phyloP scores from a whole-genome alignment of 2,113 vertebrate species.

The Xenus cinereus region DNA sequence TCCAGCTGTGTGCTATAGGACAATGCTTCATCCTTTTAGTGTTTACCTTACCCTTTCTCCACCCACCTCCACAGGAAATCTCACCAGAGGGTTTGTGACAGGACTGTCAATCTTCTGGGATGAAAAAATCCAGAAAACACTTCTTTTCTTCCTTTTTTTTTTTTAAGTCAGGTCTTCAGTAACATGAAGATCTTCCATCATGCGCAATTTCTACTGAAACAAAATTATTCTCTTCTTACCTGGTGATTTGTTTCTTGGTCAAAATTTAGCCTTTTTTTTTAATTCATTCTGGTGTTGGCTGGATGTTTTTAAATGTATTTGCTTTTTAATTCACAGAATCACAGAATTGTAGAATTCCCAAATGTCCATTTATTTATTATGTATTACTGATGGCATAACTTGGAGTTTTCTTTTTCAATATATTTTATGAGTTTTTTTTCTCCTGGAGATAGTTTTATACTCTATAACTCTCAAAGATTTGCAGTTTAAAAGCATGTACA shows the following conservation, averaged over 20 bases:
- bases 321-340: not conserved
- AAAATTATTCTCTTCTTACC: not conserved
- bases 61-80: slow-evolving; percentile 1
- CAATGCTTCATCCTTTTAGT: not conserved
- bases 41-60: slow-evolving; percentile 8
- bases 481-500: not conserved
- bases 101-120: not conserved
- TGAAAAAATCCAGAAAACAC: not conserved
- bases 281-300: not conserved
- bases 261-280: not conserved
- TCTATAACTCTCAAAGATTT: not conserved
- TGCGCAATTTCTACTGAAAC: not conserved
- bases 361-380: not conserved
- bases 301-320: not conserved
- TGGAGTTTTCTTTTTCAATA: not conserved
- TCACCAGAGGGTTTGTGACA: not conserved
- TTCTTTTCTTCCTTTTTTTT: not conserved
- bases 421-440: not conserved
- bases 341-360: not conserved
- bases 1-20: slow-evolving; percentile 11
- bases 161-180: not conserved
- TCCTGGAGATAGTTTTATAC: not conserved
- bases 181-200: not conserved
- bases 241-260: not conserved
- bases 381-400: not conserved